A percentile compares a stretch with the other conserved stretches of the same genome.
Conservation (phyloP, 64 coral and sea anemone genomes). For the Actinia tenebrosa region DNA sequence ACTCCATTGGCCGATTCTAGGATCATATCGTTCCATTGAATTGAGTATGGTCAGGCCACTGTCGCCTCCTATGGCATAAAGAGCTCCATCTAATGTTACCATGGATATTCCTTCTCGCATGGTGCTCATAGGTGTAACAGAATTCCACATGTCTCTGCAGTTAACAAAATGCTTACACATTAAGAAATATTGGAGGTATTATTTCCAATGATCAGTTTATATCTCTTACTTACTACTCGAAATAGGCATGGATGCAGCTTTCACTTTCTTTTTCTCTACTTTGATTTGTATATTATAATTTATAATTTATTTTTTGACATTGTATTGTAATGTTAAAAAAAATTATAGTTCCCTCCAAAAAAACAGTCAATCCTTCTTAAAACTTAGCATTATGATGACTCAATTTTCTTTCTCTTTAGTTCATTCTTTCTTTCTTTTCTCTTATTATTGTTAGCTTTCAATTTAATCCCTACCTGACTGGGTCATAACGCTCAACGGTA, state of each 20-base stretch:
- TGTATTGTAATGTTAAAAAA: no score
- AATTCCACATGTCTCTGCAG: slow-evolving; percentile 79
- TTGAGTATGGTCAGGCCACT: slow-evolving; percentile 89
- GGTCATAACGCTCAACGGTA: slow-evolving; percentile 95
- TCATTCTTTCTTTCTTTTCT: no score
- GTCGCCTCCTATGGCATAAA: slow-evolving; percentile 95
- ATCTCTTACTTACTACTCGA: background rate
- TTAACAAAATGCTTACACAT: background rate
- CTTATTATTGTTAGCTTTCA: background rate
- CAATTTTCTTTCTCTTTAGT: no score
- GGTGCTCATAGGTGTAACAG: slow-evolving; percentile 77
- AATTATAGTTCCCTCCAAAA: no score
- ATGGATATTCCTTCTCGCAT: slow-evolving; percentile 82
- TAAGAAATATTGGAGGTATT: no score
- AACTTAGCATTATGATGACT: no score
- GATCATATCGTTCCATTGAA: slow-evolving; percentile 88
- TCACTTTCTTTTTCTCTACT: no score
- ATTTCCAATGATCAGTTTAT: no score
- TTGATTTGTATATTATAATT: no score
- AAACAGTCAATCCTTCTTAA: no score
- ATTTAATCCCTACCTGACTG: slow-evolving; percentile 61
- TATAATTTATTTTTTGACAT: no score
- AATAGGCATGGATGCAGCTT: no score
- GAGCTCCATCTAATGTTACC: slow-evolving; percentile 80
- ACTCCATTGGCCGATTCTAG: slow-evolving; percentile 85